Evolutionary conservation across 1,140 invertebrate species (phyloP), one percentile per base, ranked within the genome.

Genomic region (Drosophila oshimai): DNA sequence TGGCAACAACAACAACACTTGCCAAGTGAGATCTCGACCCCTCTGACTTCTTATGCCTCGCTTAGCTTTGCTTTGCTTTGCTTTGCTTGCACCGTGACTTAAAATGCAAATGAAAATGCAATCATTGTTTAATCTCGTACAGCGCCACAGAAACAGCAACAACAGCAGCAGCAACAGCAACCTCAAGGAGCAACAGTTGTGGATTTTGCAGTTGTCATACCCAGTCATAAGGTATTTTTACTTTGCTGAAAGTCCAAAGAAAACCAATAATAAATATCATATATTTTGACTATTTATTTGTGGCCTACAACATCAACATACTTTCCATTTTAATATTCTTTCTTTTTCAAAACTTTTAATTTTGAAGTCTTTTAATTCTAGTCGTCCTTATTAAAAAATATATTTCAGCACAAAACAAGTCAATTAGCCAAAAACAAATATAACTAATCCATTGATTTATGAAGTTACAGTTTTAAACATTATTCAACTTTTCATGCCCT

Each of bases 71-170:
- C 80, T 47, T 41, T 47, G 68, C 33, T 72, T 61, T 44, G 28
- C 46, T 42, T 62, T 62, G 55, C 80, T 47, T 41, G 75, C 80
- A 80, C 81, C 81, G 81, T 87, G 81, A 87, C 81, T 87, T 87
- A 87, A 87, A 87, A 87, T 87, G 81, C 81, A 87, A 87, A 87
- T 87, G 81, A 87, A 87, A 87, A 87, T 86, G 81, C 81, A 87
- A 87, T 87, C 81, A 87, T 87, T 87, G 81, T 87, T 87, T 87
- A 87, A 87, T 87, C 81, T 87, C 73, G 81, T 57, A 86, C 81
- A 86, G 67, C 80, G 67, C 64, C 71, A 36, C 18, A 78, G 65
- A 64, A 70, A 65, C 67, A 78, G 65, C 70, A 70, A 65, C 67
- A 64, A 36, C 57, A 65, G 33, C 46, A 49, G 15, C 61, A 57